Percentiles rank a stretch among this genome's conserved stretches.
Conservation (phyloP, 2,113 vertebrate genomes). For the Pollachius pollachius region DNA sequence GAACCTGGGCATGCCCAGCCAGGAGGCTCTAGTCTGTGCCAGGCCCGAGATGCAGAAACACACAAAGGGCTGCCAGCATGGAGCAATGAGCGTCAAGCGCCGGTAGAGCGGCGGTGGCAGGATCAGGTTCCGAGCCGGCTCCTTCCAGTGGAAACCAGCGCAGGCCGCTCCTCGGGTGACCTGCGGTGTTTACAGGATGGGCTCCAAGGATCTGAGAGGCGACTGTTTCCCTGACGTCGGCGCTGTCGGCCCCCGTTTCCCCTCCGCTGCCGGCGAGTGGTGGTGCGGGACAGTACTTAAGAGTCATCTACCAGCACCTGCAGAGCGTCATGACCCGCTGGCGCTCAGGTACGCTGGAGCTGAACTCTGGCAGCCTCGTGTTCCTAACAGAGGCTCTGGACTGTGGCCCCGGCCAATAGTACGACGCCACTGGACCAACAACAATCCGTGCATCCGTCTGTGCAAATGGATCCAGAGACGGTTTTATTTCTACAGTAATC, state of each 20-base stretch:
- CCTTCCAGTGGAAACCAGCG: slow-evolving; percentile 30
- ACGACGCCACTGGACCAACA: not conserved
- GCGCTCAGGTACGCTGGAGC: slow-evolving; percentile 9
- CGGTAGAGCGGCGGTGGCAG: slow-evolving; percentile 17
- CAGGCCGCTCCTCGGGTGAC: slow-evolving; percentile 38
- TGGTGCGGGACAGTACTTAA: not conserved
- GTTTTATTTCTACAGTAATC: not conserved
- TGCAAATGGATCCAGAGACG: not conserved
- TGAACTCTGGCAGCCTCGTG: not conserved
- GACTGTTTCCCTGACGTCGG: slow-evolving; percentile 28
- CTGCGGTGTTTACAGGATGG: slow-evolving; percentile 30
- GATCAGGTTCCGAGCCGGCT: slow-evolving; percentile 17
- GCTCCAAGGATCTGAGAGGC: slow-evolving; percentile 3
- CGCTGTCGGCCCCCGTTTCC: slow-evolving; percentile 26
- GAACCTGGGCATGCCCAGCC: not conserved
- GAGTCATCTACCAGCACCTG: not conserved
- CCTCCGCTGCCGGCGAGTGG: slow-evolving; percentile 1
- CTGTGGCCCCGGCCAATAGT: not conserved
- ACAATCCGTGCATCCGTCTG: not conserved
- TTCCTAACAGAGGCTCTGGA: not conserved
- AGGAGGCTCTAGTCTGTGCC: not conserved
- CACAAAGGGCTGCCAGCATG: slow-evolving; percentile 9
- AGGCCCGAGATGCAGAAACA: slow-evolving; percentile 16
- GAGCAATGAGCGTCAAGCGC: slow-evolving; percentile 17
- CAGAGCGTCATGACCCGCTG: slow-evolving; percentile 5